These are phyloP conservation scores for Cryptotermes secundus DNA, from an alignment of 1,140 invertebrate genomes.

Conservation along the genomic window DNA sequence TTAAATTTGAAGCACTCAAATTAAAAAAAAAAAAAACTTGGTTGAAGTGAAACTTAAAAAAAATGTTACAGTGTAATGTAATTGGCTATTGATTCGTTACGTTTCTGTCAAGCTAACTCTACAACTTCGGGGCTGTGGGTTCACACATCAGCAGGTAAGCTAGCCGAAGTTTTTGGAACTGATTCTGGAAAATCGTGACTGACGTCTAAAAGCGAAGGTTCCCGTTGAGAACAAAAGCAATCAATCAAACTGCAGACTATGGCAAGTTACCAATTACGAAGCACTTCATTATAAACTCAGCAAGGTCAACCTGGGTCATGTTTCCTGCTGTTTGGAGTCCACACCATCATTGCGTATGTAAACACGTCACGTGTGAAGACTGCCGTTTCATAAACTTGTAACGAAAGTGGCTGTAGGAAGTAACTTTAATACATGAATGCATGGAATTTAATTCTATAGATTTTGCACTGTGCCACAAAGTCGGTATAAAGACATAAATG, in stretches of 20 bases:
- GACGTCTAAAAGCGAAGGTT: too few relatives aligned
- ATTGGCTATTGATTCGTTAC: too few relatives aligned
- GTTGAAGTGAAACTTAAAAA: too few relatives aligned
- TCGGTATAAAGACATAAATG: too few relatives aligned
- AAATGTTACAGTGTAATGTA: too few relatives aligned
- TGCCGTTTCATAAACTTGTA: neutral
- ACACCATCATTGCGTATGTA: neutral
- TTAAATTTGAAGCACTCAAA: too few relatives aligned
- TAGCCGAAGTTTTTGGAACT: neutral
- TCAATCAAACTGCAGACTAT: neutral
- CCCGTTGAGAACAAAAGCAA: neutral
- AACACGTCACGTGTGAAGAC: neutral
- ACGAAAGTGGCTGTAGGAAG: neutral
- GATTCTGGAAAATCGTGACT: neutral
- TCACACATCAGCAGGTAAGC: too few relatives aligned
- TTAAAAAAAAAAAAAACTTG: too few relatives aligned
- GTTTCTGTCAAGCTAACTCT: too few relatives aligned
- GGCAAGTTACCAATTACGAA: neutral
- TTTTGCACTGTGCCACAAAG: too few relatives aligned
- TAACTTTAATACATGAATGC: neutral
- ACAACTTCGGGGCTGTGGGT: too few relatives aligned
- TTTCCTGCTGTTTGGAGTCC: neutral
- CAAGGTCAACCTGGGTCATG: neutral
- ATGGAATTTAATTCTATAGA: neutral
- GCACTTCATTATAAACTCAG: neutral